A percentile compares a stretch with the other conserved stretches of the same genome.
phyloP scores from a whole-genome alignment of 2,113 vertebrate genomes.

The Motacilla alba region DNA sequence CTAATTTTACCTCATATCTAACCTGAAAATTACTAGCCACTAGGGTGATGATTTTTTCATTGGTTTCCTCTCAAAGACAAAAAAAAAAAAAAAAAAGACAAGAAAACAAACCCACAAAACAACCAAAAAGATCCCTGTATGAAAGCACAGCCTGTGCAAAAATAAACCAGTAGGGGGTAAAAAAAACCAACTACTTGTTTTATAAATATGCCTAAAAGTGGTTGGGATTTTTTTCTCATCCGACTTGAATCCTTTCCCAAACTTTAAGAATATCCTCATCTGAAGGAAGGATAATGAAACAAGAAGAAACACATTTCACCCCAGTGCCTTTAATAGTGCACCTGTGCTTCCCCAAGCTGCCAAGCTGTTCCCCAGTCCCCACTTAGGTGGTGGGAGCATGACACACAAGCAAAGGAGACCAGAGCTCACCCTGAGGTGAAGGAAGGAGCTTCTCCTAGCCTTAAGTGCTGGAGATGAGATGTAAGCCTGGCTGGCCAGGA shows the following conservation, averaged over 20 bases:
- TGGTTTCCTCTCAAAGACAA: neutral
- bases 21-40: neutral
- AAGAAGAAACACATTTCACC: neutral
- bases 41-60: neutral
- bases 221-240: neutral
- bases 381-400: fast-evolving
- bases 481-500: neutral
- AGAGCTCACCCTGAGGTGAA: neutral
- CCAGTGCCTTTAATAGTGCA: neutral
- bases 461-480: neutral
- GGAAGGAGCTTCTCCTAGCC: neutral
- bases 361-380: neutral
- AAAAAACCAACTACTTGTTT: neutral
- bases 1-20: neutral
- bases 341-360: neutral
- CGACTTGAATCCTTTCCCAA: slow-evolving; percentile 1
- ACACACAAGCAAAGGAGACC: fast-evolving
- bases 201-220: neutral
- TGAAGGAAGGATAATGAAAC: neutral
- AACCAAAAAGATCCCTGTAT: neutral
- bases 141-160: neutral
- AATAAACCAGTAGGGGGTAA: neutral
- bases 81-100: neutral
- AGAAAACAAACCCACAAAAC: neutral
- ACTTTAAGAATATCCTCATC: neutral